Percentiles rank a stretch among this genome's conserved stretches.
These are phyloP conservation scores for Pseudobourletiella spinata DNA, from an alignment of 1,140 invertebrate genomes.

Conservation along the genomic window DNA sequence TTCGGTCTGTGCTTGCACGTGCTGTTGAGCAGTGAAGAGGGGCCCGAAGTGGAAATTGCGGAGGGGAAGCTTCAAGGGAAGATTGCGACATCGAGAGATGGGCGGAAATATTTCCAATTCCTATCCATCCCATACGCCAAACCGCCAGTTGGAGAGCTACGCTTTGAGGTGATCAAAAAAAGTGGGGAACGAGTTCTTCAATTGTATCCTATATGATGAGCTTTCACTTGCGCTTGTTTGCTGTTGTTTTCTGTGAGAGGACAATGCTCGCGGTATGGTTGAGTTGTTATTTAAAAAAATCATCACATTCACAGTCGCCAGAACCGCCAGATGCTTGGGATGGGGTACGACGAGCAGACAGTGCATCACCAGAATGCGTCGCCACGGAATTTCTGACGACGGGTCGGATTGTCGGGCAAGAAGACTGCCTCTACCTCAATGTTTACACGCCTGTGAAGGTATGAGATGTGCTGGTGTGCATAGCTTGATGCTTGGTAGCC, in stretches of 20 bases:
- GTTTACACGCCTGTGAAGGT: slow-evolving; percentile 8
- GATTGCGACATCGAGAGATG: background rate
- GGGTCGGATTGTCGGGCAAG: slow-evolving; percentile 6
- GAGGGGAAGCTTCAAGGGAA: slow-evolving; percentile 14
- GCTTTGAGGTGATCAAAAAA: slow-evolving; percentile 5
- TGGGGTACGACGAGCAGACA: background rate
- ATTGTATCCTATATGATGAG: too few relatives aligned
- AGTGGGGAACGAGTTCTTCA: background rate
- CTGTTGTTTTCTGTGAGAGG: too few relatives aligned
- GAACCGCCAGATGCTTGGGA: background rate
- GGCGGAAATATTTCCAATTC: background rate
- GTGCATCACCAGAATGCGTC: background rate
- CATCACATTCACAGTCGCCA: background rate
- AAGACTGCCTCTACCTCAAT: slow-evolving; percentile 29
- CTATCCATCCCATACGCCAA: background rate
- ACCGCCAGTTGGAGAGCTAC: background rate
- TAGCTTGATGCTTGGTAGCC: background rate
- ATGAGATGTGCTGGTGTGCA: background rate
- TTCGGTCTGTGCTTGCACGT: too few relatives aligned
- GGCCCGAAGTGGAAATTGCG: slow-evolving; percentile 3
- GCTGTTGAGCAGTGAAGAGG: too few relatives aligned
- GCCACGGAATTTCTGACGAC: background rate
- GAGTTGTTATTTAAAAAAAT: too few relatives aligned
- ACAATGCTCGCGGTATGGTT: too few relatives aligned
- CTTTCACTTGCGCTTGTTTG: too few relatives aligned